Evolutionary conservation across 2,113 vertebrate genomes (phyloP).

Genomic region (Oncorhynchus kisutch): DNA sequence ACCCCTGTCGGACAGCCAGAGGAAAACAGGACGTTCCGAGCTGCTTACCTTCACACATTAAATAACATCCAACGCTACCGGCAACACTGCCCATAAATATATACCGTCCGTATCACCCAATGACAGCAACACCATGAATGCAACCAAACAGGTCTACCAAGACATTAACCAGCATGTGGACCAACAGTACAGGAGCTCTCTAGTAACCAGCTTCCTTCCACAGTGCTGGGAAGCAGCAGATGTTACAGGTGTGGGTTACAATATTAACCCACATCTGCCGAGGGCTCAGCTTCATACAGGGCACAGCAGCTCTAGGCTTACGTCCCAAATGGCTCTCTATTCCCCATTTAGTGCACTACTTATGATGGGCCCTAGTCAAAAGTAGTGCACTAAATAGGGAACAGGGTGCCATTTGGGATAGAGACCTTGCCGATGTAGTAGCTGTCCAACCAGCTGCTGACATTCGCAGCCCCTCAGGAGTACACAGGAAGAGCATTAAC

Average conservation of each 20-base stretch:
- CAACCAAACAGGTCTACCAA: neutral
- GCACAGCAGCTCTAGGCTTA: neutral
- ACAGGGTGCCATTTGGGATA: too few species aligned
- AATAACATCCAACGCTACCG: neutral
- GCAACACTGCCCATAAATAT: neutral
- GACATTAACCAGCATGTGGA: too few species aligned
- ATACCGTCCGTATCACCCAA: neutral
- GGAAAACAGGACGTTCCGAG: neutral
- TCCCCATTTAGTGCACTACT: too few species aligned
- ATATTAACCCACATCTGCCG: neutral
- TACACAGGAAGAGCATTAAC: neutral
- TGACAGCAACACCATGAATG: neutral
- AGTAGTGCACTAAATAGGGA: too few species aligned
- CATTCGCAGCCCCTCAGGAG: conserved; percentile 8
- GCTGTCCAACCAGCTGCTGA: conserved; percentile 24
- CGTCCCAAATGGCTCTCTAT: too few species aligned
- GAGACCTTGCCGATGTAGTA: conserved; percentile 11
- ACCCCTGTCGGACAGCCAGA: neutral
- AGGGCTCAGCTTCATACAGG: neutral
- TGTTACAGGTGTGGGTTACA: neutral
- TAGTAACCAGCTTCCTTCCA: too few species aligned
- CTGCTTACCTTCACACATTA: neutral
- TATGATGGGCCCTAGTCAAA: too few species aligned
- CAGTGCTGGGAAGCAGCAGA: neutral
- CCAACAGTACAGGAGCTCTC: neutral